Percentiles rank a stretch among this genome's conserved stretches.
Evolutionary conservation across 1,140 invertebrate species (phyloP).

Genomic region (Trialeurodes vaporariorum): DNA sequence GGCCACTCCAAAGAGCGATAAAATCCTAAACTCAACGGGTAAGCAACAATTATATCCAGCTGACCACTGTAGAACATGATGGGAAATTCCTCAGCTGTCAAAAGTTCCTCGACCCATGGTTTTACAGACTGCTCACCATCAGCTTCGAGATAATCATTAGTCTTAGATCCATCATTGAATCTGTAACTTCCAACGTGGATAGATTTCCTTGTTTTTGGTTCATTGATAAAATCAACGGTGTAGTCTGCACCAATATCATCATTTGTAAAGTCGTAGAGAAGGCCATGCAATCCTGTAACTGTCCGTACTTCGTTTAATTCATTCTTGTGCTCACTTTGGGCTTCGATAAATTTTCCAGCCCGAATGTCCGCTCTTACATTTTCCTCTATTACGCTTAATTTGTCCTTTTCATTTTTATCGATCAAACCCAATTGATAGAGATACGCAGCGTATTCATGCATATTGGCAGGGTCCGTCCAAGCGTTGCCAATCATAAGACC

Average conservation of each 20-base stretch:
- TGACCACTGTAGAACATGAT: no score
- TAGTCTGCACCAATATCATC: conserved; percentile 31
- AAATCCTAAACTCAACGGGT: no score
- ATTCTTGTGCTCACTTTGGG: conserved; percentile 29
- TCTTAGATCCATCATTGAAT: conserved; percentile 39
- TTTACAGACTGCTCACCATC: conserved; percentile 77
- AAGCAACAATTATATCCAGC: no score
- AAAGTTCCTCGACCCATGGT: no score
- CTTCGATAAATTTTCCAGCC: conserved; percentile 21
- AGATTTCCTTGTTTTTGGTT: conserved; percentile 35
- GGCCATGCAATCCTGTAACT: conserved; percentile 41
- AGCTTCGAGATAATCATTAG: conserved; percentile 52
- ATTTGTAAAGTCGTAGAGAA: conserved; percentile 41
- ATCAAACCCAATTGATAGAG: conserved; percentile 59
- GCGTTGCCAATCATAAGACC: conserved; percentile 78
- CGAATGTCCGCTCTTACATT: neutral
- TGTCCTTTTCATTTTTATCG: conserved; percentile 17
- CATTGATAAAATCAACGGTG: conserved; percentile 42
- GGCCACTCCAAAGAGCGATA: no score
- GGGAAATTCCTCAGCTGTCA: no score
- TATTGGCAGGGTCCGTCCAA: conserved; percentile 63
- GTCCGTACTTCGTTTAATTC: conserved; percentile 41
- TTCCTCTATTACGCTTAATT: neutral
- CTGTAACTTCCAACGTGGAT: neutral
- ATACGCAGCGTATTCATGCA: conserved; percentile 65